Base-by-base conservation (phyloP, 2,797 vertebrate genomes). In the Ptychadena robeensis region DNA sequence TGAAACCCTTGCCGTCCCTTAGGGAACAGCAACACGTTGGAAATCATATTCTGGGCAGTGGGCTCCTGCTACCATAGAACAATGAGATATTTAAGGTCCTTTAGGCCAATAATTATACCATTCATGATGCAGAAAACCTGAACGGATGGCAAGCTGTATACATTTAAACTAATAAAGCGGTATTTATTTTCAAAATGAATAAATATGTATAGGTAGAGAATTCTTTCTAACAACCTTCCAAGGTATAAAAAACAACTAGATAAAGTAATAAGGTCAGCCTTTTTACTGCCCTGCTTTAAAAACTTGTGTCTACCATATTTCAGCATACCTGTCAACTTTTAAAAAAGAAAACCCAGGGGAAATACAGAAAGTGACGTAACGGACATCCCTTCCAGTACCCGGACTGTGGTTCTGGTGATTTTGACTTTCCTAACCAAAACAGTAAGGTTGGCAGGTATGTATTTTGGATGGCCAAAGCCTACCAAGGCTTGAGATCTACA, bases 11-110 rank as follows among this genome's bases (percentile, higher is more conserved):
- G 65, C 65, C 18, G 40, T 38, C 44, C 61, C 75, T 57, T 37
- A 35, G 61, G 74, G 70, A 78, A 73, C 27, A 83, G 75, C 69
- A 73, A 79, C 74, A 78, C 57, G 71, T 65, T 78, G 14, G n/a
- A 68, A 74, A 82, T 53, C 53, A 67, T 25, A 73, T 74, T 75
- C 40, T 10, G 61, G 80, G 63, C 40, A 75, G 75, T n/a, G 59
- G 22, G 72, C 68, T 74, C 38, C 34, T 59, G 48, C 25, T 71
- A 35, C 48, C 12, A 37, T 37, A 53, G 28, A 82, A 75, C 61
- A 74, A 82, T 59, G 18, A 30, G 38, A 73, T 53, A 32, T 73
- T 66, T 57, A 65, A 64, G 67, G 71, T 67, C 38, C 79, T 65
- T 22, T 9, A 35, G 61, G 79, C 30, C 61, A 72, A n/a, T 73